Percentiles rank a stretch among this genome's conserved stretches.
Conservation (phyloP, 2,888 invertebrate species). For the Drosophila planitibia region DNA sequence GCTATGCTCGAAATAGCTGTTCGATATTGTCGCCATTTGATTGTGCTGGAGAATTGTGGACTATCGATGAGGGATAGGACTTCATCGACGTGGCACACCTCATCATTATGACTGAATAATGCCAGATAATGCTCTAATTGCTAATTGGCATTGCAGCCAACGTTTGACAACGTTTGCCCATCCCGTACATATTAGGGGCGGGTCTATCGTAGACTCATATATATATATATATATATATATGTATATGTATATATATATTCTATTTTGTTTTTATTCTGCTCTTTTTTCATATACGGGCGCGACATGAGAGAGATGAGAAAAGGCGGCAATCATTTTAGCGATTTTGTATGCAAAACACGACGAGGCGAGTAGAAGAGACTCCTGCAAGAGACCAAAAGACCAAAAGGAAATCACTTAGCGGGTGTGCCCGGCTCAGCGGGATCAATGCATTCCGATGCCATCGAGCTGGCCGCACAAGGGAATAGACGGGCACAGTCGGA, state of each 20-base stretch:
- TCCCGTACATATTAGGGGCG: slow-evolving; percentile 16
- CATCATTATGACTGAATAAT: slow-evolving; percentile 45
- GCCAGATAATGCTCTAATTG: slow-evolving; percentile 72
- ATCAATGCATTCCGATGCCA: slow-evolving; percentile 45
- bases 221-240: slow-evolving; percentile 9
- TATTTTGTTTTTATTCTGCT: background rate
- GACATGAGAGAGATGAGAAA: slow-evolving; percentile 24
- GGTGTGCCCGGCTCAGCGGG: slow-evolving; percentile 50
- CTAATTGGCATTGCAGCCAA: slow-evolving; percentile 55
- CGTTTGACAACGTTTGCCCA: slow-evolving; percentile 17
- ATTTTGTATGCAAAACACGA: slow-evolving; percentile 47
- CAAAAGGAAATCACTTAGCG: slow-evolving; percentile 63
- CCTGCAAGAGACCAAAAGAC: slow-evolving; percentile 18
- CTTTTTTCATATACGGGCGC: slow-evolving; percentile 30
- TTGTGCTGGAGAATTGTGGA: slow-evolving; percentile 13
- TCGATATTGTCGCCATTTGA: slow-evolving; percentile 25
- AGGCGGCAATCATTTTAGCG: slow-evolving; percentile 25
- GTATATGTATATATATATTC: slow-evolving; percentile 6
- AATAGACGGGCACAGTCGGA: slow-evolving; percentile 24
- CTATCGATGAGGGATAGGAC: slow-evolving; percentile 16
- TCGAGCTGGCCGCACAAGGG: slow-evolving; percentile 20
- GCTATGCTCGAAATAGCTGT: background rate
- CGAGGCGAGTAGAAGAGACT: slow-evolving; percentile 1
- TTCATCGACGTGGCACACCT: slow-evolving; percentile 32
- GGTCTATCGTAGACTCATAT: slow-evolving; percentile 16